Base-by-base conservation (phyloP, 2,888 invertebrate species). In the Trissolcus japonicus region DNA sequence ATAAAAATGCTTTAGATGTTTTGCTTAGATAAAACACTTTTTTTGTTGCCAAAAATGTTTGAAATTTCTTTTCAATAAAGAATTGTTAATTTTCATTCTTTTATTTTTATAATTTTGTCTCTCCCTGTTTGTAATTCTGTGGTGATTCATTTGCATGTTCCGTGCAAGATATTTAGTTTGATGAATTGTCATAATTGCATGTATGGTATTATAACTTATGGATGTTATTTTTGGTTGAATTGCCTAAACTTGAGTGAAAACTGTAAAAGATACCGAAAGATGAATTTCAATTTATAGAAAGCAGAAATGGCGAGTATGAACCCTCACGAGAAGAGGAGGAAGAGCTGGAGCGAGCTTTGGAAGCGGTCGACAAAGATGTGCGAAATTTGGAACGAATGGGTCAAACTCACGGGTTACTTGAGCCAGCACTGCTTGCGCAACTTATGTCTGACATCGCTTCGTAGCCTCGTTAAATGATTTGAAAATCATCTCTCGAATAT, bases 291-390 rank as follows among this genome's bases (percentile, higher is more conserved):
- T 60, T 78, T 80, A 73, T 83, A 92, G 93, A 92, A 84, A 92
- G 93, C 86, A 92, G 93, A 87, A 94, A 93, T 86, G 93, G 93
- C n/a, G 93, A 93, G 80, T 93, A 93, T 83, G 92, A 92, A 83
- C 93, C 94, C 43, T 92, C 94, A 57, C 92, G 93, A 86, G 96
- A 95, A 86, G 96, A 97, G 89, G 94, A 95, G 41, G 96, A 96
- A 81, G 96, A 96, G 87, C 89, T 97, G 82, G 96, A 96, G 86
- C 93, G 96, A 74, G 96, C 96, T 7, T 89, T 97, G 78, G 94
- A 94, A 82, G 93, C 93, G 56, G 95, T 94, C 53, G 94, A 94
- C 86, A 93, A 93, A 86, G 93, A 93, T 85, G 93, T 94, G 17
- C 92, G 93, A 87, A 93, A 93, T 71, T 88, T 94, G 82, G 93